These are phyloP conservation scores for Callinectes sapidus DNA, from an alignment of 2,888 invertebrate genomes.

Conservation along the genomic window DNA sequence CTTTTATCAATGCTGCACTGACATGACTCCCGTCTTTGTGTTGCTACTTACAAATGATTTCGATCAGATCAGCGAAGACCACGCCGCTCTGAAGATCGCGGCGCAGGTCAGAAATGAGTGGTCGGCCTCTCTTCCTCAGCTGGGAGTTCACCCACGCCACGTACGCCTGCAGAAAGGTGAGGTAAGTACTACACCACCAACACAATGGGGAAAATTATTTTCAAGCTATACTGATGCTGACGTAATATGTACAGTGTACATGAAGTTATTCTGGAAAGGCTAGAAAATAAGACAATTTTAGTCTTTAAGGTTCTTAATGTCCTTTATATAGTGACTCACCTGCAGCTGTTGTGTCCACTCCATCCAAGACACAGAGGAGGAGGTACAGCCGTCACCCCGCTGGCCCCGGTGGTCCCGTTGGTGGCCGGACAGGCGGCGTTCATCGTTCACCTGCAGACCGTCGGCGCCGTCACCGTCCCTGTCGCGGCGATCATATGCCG, in stretches of 20 bases:
- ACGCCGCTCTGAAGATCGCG: constrained; percentile 77
- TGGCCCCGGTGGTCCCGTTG: background rate
- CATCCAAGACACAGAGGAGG: constrained; percentile 73
- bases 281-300: background rate
- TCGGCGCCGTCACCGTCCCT: constrained; percentile 63
- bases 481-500: constrained; percentile 40
- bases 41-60: constrained; percentile 76
- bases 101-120: constrained; percentile 76
- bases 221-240: background rate
- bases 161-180: constrained; percentile 75
- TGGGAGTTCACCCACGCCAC: constrained; percentile 78
- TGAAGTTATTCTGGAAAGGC: background rate
- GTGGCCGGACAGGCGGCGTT: constrained; percentile 37
- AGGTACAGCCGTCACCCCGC: constrained; percentile 55
- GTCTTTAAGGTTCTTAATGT: background rate
- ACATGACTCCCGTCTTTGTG: constrained; percentile 62
- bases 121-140: constrained; percentile 76
- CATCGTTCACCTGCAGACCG: constrained; percentile 49
- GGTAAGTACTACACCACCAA: background rate
- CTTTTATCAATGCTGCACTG: background rate
- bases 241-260: background rate
- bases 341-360: constrained; percentile 74
- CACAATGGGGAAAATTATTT: background rate
- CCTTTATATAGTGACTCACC: constrained; percentile 50
- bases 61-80: constrained; percentile 76